These are phyloP conservation scores for Tauraco hartlaubi DNA, from an alignment of 2,797 vertebrate species.

Conservation along the genomic window DNA sequence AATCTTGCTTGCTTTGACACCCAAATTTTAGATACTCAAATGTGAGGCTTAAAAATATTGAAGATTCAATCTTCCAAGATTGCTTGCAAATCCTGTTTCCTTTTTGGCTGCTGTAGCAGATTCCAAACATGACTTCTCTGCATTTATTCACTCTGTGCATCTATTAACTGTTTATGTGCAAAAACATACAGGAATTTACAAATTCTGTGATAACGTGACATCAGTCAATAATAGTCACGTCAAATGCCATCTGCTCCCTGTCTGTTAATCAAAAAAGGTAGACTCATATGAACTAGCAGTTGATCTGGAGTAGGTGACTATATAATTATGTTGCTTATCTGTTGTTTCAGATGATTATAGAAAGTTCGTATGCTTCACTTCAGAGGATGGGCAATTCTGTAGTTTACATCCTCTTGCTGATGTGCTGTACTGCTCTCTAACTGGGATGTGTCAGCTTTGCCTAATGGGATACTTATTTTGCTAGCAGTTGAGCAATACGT, in stretches of 20 bases:
- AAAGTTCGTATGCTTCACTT: not conserved
- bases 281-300: not conserved
- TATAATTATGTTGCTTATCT: not conserved
- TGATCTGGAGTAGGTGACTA: not conserved
- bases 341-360: not conserved
- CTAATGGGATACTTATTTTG: not conserved
- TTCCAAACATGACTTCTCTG: not conserved
- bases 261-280: not conserved
- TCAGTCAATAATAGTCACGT: not conserved
- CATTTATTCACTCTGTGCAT: not conserved
- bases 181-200: not conserved
- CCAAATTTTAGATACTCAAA: not conserved
- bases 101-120: not conserved
- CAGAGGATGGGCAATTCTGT: not conserved
- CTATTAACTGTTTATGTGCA: not conserved
- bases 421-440: not conserved
- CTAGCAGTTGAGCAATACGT: not conserved
- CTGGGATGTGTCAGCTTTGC: not conserved
- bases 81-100: not conserved
- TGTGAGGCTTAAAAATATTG: not conserved
- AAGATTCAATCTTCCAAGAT: not conserved
- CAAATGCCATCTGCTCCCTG: not conserved
- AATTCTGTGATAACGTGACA: not conserved
- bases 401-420: not conserved
- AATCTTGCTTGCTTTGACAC: not conserved